Base-by-base conservation (phyloP, 1,140 invertebrate species). In the Samia ricini region DNA sequence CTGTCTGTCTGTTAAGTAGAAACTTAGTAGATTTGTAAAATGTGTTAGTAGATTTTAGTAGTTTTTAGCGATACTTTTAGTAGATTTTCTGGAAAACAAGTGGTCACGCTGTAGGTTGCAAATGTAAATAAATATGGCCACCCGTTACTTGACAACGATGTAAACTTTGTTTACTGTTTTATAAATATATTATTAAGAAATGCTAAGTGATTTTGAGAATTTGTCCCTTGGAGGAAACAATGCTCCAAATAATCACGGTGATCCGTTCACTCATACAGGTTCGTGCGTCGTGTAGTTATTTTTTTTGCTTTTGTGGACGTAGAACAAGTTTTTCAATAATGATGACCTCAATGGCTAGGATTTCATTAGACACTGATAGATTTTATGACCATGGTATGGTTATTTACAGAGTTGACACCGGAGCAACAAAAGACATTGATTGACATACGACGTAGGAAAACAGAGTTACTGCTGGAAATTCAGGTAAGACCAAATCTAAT, bases 401-500 rank as follows among this genome's bases (percentile, higher is more conserved):
- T 77, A 36, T 61, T 95, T 95, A 62, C 92, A 98, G 97, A 98
- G 93, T 89, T 99, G 79, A 97, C 97, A 61, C 93, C 94, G 22
- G 97, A 98, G 79, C 97, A 98, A 88, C 96, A 97, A 79, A 96
- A 97, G 87, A 93, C 97, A 71, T 91, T 99, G 61, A 95, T 96
- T 69, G 96, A 97, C 81, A 97, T 99, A 76, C 92, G 97, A 71
- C 93, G 96, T 76, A 94, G 96, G 77, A 98, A 98, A 91, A 95
- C 95, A 64, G 96, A 98, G 91, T 91, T 99, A 64, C 91, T 98
- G 62, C 92, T 96, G 60, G 97, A 98, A 93, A 99, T 98, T 79
- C 96, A 98, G 95, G 97, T 98, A 89, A 93, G 93, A 72, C 29
- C 21, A 19, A 57, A 59, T 59, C 36, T 59, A 59, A 59, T 59